Evolutionary conservation across 2,888 invertebrate species (phyloP), one percentile per base, ranked within the genome.

Genomic region (Drosophila paracracens): DNA sequence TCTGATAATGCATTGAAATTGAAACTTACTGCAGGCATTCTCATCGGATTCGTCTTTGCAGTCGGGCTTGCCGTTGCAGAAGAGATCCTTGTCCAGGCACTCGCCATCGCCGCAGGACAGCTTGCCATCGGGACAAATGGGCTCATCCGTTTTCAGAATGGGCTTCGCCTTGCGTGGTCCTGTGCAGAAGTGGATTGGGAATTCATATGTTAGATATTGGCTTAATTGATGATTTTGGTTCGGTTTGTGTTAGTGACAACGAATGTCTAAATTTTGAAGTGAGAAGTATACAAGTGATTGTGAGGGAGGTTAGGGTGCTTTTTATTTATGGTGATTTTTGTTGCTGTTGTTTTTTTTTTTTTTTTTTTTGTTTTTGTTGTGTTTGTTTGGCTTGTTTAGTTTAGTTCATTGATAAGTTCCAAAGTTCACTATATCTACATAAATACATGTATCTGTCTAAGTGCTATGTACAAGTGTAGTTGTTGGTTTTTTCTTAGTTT

Each of bases 41-140:
- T 98, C 98, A 92, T 98, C 98, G 61, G 98, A 98, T 92, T 98
- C 98, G 92, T 98, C 98, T 91, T 97, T 96, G 94, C 98, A 98
- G 92, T 98, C 98, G 60, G 96, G 95, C 93, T 97, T 97, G 91
- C 97, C 98, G 92, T 98, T 98, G 94, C 98, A 98, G 95, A 98
- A 98, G 65, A 98, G 94, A 91, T 97, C 97, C 93, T 96, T 97
- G 85, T 98, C 97, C 70, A 98, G 95, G 94, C 98, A 98, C 92
- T 98, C 98, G 77, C 97, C 97, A 93, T 96, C 97, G 75, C 98
- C 98, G 93, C 98, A 98, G 70, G 97, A 96, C 71, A 98, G 94
- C 94, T 98, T 97, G 66, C 97, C 97, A 90, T 97, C 97, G 21
- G 97, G 96, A 89, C 98, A 98, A 87, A 98, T 95, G 60, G 98